Percentiles rank a stretch among this genome's conserved stretches.
phyloP scores from a whole-genome alignment of 2,888 invertebrate genomes.

The Caenorhabditis panamensis region DNA sequence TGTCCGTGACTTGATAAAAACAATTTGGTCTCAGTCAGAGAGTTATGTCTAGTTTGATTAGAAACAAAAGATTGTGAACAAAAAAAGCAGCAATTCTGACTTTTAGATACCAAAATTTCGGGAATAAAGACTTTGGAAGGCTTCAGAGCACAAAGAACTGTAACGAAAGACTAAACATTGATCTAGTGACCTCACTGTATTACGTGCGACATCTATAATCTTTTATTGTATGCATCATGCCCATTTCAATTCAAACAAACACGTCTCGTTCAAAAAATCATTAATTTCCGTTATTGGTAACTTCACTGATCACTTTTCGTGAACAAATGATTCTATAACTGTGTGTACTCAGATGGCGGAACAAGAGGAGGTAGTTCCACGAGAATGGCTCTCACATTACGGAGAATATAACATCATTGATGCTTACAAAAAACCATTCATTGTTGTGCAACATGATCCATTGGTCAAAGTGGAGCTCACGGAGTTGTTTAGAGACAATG shows the following conservation, averaged over 20 bases:
- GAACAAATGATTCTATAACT: too few relatives aligned
- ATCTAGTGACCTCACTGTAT: neutral
- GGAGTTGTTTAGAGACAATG: neutral
- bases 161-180: neutral
- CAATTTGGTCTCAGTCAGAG: neutral
- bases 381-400: neutral
- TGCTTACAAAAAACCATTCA: neutral
- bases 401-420: neutral
- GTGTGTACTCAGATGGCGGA: neutral
- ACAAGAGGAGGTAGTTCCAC: neutral
- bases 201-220: too few relatives aligned
- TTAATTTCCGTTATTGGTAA: too few relatives aligned
- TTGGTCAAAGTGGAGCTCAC: neutral
- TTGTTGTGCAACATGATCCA: constrained; percentile 22
- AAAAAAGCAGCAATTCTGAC: too few relatives aligned
- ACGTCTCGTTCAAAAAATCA: too few relatives aligned
- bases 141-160: too few relatives aligned
- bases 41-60: neutral
- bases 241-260: too few relatives aligned
- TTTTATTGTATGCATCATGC: too few relatives aligned
- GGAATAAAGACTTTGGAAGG: too few relatives aligned
- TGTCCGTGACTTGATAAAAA: constrained; percentile 12
- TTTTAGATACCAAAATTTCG: too few relatives aligned
- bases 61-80: neutral
- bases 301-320: too few relatives aligned